Evolutionary conservation across 92 coral and sea anemone species (phyloP).

Genomic region (Palythoa caribaeorum): DNA sequence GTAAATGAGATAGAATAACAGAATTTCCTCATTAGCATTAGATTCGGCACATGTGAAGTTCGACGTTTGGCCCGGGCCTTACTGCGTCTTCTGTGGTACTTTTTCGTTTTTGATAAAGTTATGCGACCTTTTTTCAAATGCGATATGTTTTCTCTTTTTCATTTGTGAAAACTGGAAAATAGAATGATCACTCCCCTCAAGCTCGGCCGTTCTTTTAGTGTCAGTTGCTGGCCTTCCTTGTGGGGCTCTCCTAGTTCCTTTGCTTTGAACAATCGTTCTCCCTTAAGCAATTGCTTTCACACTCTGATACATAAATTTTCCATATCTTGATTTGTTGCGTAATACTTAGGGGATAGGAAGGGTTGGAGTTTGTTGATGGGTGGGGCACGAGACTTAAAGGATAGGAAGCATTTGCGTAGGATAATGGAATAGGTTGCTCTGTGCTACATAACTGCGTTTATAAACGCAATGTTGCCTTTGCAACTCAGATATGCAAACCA

Average conservation of each 20-base stretch:
- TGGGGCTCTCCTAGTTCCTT: not conserved
- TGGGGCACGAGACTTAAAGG: no score
- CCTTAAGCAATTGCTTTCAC: not conserved
- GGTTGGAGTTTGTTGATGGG: no score
- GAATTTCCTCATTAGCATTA: no score
- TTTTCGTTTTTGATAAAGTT: no score
- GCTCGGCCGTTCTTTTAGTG: not conserved
- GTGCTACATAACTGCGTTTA: no score
- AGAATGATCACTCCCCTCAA: no score
- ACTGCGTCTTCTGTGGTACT: no score
- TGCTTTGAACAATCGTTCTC: not conserved
- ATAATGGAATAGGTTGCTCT: no score
- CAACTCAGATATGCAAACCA: not conserved
- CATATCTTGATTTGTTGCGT: slow-evolving; percentile 6
- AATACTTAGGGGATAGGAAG: not conserved
- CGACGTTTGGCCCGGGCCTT: no score
- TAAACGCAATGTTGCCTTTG: not conserved
- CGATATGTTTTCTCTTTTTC: not conserved
- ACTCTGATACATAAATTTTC: not conserved
- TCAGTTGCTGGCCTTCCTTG: slow-evolving; percentile 20
- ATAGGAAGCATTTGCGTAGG: no score
- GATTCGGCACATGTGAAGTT: no score
- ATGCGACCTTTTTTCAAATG: not conserved
- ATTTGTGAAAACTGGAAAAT: not conserved
- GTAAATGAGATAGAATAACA: no score